Percentiles rank a stretch among this genome's conserved stretches.
Conservation (phyloP, 2,797 vertebrate species). For the Smutsia gigantea region DNA sequence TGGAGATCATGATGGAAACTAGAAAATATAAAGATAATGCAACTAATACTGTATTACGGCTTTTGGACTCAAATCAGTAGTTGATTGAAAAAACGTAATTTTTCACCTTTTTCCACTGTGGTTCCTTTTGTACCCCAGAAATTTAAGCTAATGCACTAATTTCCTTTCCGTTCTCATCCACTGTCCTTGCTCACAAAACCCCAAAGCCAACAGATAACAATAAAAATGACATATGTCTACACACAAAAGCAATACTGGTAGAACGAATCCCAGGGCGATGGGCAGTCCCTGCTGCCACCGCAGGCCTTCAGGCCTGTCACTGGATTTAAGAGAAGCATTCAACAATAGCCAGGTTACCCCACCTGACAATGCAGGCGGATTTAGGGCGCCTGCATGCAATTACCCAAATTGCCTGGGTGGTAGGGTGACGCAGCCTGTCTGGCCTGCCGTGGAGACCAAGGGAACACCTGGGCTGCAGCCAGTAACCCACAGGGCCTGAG, state of each 20-base stretch:
- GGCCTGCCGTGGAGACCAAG: accelerated
- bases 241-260: accelerated
- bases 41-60: accelerated
- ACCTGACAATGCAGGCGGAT: not conserved
- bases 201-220: not conserved
- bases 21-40: accelerated
- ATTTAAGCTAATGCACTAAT: accelerated
- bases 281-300: accelerated
- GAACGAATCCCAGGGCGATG: accelerated
- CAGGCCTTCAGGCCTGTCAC: not conserved
- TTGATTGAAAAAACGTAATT: accelerated
- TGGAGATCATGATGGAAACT: accelerated
- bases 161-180: not conserved
- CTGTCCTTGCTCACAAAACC: not conserved
- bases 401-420: not conserved
- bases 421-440: accelerated
- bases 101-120: accelerated
- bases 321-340: accelerated
- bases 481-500: accelerated
- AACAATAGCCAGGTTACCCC: not conserved
- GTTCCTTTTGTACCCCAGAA: not conserved
- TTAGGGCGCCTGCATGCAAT: not conserved
- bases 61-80: accelerated
- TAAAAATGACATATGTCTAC: accelerated
- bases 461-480: accelerated